Percentiles rank a stretch among this genome's conserved stretches.
These are phyloP conservation scores for Mythimna pallens DNA, from an alignment of 2,888 invertebrate species.

Conservation along the genomic window DNA sequence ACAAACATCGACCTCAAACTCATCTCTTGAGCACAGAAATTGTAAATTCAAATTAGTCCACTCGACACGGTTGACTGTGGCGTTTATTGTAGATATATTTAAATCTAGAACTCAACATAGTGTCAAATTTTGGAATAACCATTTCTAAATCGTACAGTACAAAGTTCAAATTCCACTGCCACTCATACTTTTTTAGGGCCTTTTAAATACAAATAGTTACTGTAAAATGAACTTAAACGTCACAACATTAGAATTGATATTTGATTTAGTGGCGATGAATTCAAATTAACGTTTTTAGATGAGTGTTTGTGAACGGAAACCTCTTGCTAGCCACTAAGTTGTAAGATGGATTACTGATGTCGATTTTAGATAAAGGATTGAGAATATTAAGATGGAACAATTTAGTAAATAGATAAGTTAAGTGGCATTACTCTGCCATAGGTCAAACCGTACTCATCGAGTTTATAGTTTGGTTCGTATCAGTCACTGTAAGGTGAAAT, in stretches of 20 bases:
- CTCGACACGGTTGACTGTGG: conserved; percentile 33
- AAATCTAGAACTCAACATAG: background rate
- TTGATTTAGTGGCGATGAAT: background rate
- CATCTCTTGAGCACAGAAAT: conserved; percentile 24
- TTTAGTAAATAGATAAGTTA: conserved; percentile 25
- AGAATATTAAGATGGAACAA: conserved; percentile 27
- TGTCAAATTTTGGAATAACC: background rate
- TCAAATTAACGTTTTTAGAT: background rate
- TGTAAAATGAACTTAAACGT: background rate
- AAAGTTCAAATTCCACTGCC: background rate
- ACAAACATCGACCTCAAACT: conserved; percentile 12
- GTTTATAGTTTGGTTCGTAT: background rate
- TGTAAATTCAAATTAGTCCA: conserved; percentile 36
- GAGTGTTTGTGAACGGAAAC: conserved; percentile 48
- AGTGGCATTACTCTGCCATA: too few relatives aligned
- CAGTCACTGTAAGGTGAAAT: background rate
- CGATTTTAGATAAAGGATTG: conserved; percentile 19
- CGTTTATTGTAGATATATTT: conserved; percentile 20
- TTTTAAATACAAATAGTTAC: background rate
- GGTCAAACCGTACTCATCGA: too few relatives aligned
- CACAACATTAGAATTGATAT: background rate
- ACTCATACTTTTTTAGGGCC: background rate
- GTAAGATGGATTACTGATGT: conserved; percentile 52
- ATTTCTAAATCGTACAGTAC: background rate
- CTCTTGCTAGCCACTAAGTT: conserved; percentile 63